Percentiles rank a stretch among this genome's conserved stretches.
phyloP scores from a whole-genome alignment of 2,113 vertebrate genomes.

The Sciurus niger region DNA sequence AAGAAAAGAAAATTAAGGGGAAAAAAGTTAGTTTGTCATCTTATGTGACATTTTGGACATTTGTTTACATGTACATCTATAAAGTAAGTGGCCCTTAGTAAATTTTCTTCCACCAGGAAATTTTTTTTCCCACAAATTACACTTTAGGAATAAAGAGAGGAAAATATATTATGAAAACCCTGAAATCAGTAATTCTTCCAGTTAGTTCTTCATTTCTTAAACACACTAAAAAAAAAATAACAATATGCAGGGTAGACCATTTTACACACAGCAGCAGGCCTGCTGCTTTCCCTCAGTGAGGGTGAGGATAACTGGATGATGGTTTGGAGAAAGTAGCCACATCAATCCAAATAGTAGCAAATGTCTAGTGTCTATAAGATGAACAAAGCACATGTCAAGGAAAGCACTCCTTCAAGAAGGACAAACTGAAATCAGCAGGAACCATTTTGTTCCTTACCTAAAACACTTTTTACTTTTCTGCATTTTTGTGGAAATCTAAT shows the following conservation, averaged over 20 bases:
- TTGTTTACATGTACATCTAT: neutral
- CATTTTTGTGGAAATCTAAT: neutral
- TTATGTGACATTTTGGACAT: neutral
- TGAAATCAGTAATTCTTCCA: neutral
- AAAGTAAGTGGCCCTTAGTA: neutral
- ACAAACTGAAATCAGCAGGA: neutral
- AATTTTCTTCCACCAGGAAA: neutral
- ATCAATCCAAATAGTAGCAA: neutral
- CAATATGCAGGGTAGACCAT: rapidly evolving
- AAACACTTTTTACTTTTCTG: neutral
- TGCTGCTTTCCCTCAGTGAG: neutral
- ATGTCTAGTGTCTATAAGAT: neutral
- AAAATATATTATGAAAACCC: neutral
- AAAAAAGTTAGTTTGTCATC: neutral
- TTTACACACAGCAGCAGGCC: rapidly evolving
- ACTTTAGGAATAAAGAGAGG: neutral
- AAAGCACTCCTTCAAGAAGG: neutral
- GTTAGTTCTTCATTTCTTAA: neutral
- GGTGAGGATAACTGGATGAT: neutral
- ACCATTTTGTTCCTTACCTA: neutral
- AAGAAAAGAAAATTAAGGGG: neutral
- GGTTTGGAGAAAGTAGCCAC: neutral
- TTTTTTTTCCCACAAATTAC: neutral
- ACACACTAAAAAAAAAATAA: neutral
- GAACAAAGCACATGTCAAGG: neutral